Evolutionary conservation across 92 coral and sea anemone species (phyloP), one percentile per base, ranked within the genome.

Genomic region (Porites cylindrica): DNA sequence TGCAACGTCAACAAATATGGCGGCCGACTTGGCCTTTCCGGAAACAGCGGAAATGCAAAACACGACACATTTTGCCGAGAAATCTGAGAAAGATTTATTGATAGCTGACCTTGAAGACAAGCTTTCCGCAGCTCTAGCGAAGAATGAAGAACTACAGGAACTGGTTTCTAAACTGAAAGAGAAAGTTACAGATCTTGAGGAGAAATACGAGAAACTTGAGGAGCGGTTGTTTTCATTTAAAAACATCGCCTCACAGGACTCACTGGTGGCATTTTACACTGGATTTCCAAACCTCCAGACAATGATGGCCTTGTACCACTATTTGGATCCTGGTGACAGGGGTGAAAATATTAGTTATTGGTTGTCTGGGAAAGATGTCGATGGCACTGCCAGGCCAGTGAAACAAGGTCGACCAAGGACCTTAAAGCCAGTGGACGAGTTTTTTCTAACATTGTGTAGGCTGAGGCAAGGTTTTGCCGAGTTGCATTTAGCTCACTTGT

Each of bases 391-490:
- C 66, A 75, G 7, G 51, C 18, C 66, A 19, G 66, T 75, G 51
- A 75, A 91, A 63, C 78, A 82, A 72, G 92, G 91, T 14, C 70
- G 93, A 66, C 85, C 82, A 68, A 85, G 78, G 64, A 47, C 74
- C 47, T 66, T 90, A 19, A 43, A 66, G 8, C 83, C 85, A 51
- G 21, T 32, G 21, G 91, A 90, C 16, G 84, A 90, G 64, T 82
- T 90, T 69, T 91, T 87, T 82, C 68, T 86, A 1, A 84, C 89
- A 12, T 69, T 91, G 88, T 82, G 94, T 64, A 88, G 91, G 62
- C 78, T 91, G 52, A 66, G 91, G 63, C 84, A 85, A 67, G 94
- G 94, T 14, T 91, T 91, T 82, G 77, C 88, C 24, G 81, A 81
- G 43, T 71, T 58, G 19, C 94, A 86, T 63, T 82, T 86, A n/a